Evolutionary conservation across 2,888 invertebrate genomes (phyloP).

Genomic region (Eutolmus rufibarbis): DNA sequence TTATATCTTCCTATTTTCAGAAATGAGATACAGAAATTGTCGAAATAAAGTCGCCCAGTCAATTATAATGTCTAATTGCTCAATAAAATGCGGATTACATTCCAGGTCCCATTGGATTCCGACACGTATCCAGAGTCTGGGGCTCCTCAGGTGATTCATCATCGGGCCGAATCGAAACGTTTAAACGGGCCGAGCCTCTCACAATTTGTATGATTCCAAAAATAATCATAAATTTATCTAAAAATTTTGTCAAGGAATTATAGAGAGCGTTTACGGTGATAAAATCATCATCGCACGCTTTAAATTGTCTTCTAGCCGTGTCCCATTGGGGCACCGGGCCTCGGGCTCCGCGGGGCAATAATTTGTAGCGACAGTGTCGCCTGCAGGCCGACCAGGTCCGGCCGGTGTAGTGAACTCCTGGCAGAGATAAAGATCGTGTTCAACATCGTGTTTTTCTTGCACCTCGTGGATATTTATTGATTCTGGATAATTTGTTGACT

Average conservation of each 20-base stretch:
- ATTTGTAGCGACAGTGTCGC: conserved; percentile 35
- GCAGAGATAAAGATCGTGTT: conserved; percentile 63
- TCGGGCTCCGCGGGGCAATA: conserved; percentile 1
- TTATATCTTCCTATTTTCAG: not conserved
- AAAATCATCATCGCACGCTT: conserved; percentile 34
- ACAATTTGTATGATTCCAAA: conserved; percentile 6
- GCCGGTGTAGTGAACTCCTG: conserved; percentile 40
- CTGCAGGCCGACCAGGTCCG: conserved; percentile 13
- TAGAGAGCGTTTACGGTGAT: conserved; percentile 20
- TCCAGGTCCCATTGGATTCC: not conserved
- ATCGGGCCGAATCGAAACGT: not conserved
- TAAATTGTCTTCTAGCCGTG: not conserved
- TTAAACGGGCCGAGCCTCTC: not conserved
- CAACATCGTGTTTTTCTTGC: conserved; percentile 63
- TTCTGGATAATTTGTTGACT: conserved; percentile 61
- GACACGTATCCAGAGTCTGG: not conserved
- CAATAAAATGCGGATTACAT: not conserved
- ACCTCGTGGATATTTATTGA: conserved; percentile 61
- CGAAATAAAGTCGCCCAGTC: not conserved
- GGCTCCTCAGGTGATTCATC: not conserved
- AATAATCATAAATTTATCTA: conserved; percentile 12
- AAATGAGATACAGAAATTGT: not conserved
- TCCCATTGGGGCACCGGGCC: not conserved
- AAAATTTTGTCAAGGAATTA: conserved; percentile 6
- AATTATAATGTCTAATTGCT: not conserved